Percentiles rank a stretch among this genome's conserved stretches.
These are phyloP conservation scores for Hypena proboscidalis DNA, from an alignment of 2,888 invertebrate species.

Conservation along the genomic window DNA sequence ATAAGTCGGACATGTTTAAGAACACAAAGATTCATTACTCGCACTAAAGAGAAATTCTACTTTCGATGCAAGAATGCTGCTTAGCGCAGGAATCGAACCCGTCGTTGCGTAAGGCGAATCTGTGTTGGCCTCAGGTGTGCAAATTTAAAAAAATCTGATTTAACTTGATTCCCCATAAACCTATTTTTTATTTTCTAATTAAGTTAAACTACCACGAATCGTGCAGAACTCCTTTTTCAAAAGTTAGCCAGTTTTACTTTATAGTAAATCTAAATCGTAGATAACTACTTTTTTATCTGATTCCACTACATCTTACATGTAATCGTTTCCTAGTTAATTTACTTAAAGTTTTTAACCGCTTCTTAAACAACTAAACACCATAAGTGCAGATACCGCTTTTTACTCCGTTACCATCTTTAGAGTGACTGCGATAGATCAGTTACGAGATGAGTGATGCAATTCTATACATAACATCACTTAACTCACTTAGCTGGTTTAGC, in stretches of 20 bases:
- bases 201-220: too few relatives aligned
- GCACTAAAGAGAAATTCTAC: slow-evolving; percentile 73
- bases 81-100: slow-evolving; percentile 60
- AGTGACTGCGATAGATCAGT: neutral
- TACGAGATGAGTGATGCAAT: slow-evolving; percentile 7
- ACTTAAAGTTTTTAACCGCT: slow-evolving; percentile 10
- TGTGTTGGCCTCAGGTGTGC: too few relatives aligned
- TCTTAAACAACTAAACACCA: neutral
- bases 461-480: slow-evolving; percentile 10
- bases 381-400: neutral
- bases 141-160: too few relatives aligned
- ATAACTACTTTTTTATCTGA: slow-evolving; percentile 2
- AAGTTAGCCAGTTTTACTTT: too few relatives aligned
- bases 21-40: slow-evolving; percentile 46
- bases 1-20: neutral
- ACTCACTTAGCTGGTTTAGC: neutral
- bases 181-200: too few relatives aligned
- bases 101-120: too few relatives aligned
- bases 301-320: neutral
- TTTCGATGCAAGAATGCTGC: slow-evolving; percentile 71
- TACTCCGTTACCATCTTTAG: neutral
- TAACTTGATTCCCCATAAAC: too few relatives aligned
- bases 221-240: too few relatives aligned
- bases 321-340: slow-evolving; percentile 17
- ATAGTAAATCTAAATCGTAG: too few relatives aligned